Base-by-base conservation (phyloP, 2,888 invertebrate species). In the Pinctada fucata region DNA sequence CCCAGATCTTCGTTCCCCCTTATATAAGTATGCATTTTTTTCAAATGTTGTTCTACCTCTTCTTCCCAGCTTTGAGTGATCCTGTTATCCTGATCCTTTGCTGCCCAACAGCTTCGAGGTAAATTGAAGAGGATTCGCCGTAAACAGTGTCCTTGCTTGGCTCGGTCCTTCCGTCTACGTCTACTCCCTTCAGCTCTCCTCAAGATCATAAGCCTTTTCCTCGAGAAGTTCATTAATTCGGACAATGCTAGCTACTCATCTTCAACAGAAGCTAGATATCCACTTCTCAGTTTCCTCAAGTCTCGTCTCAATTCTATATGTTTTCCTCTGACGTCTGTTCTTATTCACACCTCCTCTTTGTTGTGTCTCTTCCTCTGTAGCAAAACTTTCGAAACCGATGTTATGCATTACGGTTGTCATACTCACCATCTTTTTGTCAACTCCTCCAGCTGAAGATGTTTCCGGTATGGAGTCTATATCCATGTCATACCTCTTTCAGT, bases 391-490 rank as follows among this genome's bases (percentile, higher is more conserved):
- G 3, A 65, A 6, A n/a, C 70, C 70, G 49, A 79, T 66, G 4
- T 50, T 71, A 47, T 72, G 66, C 3, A 68, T 76, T 13, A 79
- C 72, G 8, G 76, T 76, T 3, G 52, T 58, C 45, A 10, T 75
- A 75, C 48, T 48, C 69, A 75, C 69, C 75, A 31, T 31, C 31
- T 31, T 31, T 31, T 31, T 31, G 31, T 31, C 31, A 31, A 31
- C 31, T 31, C 31, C 31, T 31, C 31, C 31, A 31, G 31, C 31
- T 31, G 31, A 31, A 31, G 31, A 31, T 31, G 31, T 31, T 31
- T 31, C 31, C 31, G 31, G 31, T 31, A 31, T 31, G 31, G 31
- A 31, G 31, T 31, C 31, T 31, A 31, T 31, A 31, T 31, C 31
- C 31, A 31, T 31, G 31, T 31, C 31, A 31, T 31, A 6, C 69